These are phyloP conservation scores for Drosophila mauritiana DNA, from an alignment of 1,140 invertebrate genomes.

Conservation along the genomic window DNA sequence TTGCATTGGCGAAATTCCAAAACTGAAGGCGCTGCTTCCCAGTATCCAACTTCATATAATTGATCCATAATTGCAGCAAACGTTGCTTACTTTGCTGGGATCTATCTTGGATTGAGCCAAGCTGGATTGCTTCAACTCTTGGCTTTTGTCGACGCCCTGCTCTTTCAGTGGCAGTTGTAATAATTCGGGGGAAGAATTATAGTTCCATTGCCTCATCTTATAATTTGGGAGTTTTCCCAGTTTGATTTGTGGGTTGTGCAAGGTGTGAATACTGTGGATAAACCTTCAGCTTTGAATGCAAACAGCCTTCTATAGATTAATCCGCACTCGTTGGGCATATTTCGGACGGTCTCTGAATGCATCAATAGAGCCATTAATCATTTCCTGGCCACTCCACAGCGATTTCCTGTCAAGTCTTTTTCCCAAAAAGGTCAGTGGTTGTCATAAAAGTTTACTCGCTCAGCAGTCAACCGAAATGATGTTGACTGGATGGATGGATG, in stretches of 20 bases:
- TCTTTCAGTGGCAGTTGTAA: constrained; percentile 46
- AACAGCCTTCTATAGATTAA: constrained; percentile 34
- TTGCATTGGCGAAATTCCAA: constrained; percentile 48
- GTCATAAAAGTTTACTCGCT: constrained; percentile 66
- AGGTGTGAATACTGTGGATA: constrained; percentile 41
- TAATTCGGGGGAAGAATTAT: constrained; percentile 63
- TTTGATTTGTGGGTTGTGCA: constrained; percentile 57
- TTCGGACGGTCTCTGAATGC: constrained; percentile 20
- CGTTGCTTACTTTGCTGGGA: constrained; percentile 30
- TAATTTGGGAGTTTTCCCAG: constrained; percentile 54
- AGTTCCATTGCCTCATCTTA: constrained; percentile 61
- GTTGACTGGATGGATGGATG: constrained; percentile 14
- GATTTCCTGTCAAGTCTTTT: constrained; percentile 42
- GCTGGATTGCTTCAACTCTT: constrained; percentile 65
- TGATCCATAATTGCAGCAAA: constrained; percentile 70
- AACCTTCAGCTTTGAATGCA: constrained; percentile 12
- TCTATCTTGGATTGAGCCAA: constrained; percentile 35
- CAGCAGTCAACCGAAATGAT: constrained; percentile 3
- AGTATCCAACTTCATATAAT: constrained; percentile 63
- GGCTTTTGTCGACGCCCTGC: constrained; percentile 66
- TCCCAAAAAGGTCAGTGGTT: constrained; percentile 56
- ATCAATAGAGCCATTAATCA: constrained; percentile 66
- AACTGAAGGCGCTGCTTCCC: constrained; percentile 49
- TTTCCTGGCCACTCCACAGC: constrained; percentile 59
- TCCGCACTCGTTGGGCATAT: constrained; percentile 21